Percentiles rank a stretch among this genome's conserved stretches.
These are phyloP conservation scores for Anorthoa munda DNA, from an alignment of 2,888 invertebrate genomes.

Conservation along the genomic window DNA sequence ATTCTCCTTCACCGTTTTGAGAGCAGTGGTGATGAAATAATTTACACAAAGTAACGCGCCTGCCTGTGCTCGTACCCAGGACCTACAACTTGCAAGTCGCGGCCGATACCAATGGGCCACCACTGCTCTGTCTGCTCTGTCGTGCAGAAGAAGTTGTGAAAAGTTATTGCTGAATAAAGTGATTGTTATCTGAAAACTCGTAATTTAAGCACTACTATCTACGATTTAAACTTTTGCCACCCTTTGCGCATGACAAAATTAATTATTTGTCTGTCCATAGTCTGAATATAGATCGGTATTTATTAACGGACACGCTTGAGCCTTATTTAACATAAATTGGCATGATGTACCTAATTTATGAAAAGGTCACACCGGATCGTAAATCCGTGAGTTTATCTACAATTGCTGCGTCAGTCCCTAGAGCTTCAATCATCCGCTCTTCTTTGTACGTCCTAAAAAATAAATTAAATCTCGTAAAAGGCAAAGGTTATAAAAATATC, in stretches of 20 bases:
- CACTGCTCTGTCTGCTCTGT: too few species aligned
- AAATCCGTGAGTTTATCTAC: slow-evolving; percentile 50
- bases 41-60: too few species aligned
- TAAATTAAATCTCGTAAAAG: slow-evolving; percentile 55
- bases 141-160: too few species aligned
- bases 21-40: too few species aligned
- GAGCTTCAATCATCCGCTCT: slow-evolving; percentile 42
- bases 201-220: not conserved
- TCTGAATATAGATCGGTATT: slow-evolving; percentile 16
- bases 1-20: too few species aligned
- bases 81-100: too few species aligned
- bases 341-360: slow-evolving; percentile 55
- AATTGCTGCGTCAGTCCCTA: slow-evolving; percentile 44
- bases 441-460: slow-evolving; percentile 52
- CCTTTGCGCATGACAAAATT: slow-evolving; percentile 38
- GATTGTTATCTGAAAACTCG: too few species aligned
- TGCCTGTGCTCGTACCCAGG: too few species aligned
- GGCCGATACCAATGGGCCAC: too few species aligned
- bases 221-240: slow-evolving; percentile 4
- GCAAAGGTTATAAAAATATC: slow-evolving; percentile 39
- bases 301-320: slow-evolving; percentile 34
- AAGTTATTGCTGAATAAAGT: too few species aligned
- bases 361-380: slow-evolving; percentile 45
- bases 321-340: slow-evolving; percentile 36
- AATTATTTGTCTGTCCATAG: slow-evolving; percentile 16